Conservation (phyloP, 2,888 invertebrate species). For the Cataglyphis cursor region DNA sequence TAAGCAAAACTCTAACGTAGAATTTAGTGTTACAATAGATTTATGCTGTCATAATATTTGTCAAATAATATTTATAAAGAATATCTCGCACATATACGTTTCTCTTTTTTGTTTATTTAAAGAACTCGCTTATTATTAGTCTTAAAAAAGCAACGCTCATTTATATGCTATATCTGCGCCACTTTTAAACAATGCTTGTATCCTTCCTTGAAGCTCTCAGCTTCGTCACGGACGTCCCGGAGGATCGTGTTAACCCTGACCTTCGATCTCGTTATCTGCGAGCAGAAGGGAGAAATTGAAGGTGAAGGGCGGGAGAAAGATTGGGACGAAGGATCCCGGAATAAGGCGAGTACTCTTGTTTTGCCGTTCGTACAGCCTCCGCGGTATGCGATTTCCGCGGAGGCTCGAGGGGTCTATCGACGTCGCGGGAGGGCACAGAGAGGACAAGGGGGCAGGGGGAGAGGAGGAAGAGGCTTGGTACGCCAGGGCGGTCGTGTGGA, state of each 20-base stretch:
- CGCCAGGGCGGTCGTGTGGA: slow-evolving; percentile 73
- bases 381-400: slow-evolving; percentile 73
- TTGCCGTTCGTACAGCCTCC: slow-evolving; percentile 49
- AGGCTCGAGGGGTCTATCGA: slow-evolving; percentile 62
- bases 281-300: slow-evolving; percentile 33
- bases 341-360: slow-evolving; percentile 56
- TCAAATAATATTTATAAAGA: background rate
- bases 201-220: slow-evolving; percentile 6
- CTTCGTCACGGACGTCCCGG: slow-evolving; percentile 45
- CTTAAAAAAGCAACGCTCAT: background rate
- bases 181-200: slow-evolving; percentile 28
- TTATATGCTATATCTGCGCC: background rate
- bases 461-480: slow-evolving; percentile 77
- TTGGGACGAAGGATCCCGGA: slow-evolving; percentile 48
- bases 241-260: slow-evolving; percentile 61
- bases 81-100: background rate
- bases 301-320: slow-evolving; percentile 12
- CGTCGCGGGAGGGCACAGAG: slow-evolving; percentile 45
- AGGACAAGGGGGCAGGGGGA: slow-evolving; percentile 47
- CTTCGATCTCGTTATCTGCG: slow-evolving; percentile 54
- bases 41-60: background rate
- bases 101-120: background rate
- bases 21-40: background rate
- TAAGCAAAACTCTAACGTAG: background rate
- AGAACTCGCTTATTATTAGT: background rate